Percentiles rank a stretch among this genome's conserved stretches.
phyloP scores from a whole-genome alignment of 2,888 invertebrate genomes.

The Tachina fera region DNA sequence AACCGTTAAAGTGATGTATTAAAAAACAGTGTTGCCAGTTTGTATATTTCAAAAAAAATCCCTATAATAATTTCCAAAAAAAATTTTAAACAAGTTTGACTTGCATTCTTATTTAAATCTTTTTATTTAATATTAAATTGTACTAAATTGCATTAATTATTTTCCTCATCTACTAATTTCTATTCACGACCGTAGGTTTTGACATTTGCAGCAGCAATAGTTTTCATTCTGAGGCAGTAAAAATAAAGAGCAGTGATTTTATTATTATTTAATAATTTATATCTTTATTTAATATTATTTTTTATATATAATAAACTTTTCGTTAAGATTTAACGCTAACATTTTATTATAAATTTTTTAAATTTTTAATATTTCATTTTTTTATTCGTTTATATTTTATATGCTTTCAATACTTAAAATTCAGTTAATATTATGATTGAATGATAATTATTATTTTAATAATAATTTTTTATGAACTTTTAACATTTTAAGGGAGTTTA shows the following conservation, averaged over 20 bases:
- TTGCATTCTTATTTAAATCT: too few species aligned
- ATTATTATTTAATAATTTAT: constrained; percentile 54
- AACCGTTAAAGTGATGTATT: too few species aligned
- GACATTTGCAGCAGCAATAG: too few species aligned
- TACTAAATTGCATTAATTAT: too few species aligned
- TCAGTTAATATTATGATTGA: constrained; percentile 44
- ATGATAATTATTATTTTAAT: constrained; percentile 13
- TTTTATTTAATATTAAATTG: too few species aligned
- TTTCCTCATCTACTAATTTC: too few species aligned
- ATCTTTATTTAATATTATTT: constrained; percentile 59
- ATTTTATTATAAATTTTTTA: constrained; percentile 60
- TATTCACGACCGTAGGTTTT: too few species aligned
- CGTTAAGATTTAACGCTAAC: constrained; percentile 67
- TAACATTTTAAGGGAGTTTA: constrained; percentile 23
- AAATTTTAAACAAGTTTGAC: too few species aligned
- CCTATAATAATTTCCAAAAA: too few species aligned
- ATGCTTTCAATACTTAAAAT: constrained; percentile 25
- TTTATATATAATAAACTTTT: constrained; percentile 32
- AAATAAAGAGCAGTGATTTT: background rate
- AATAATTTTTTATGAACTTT: background rate
- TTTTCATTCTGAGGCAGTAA: background rate
- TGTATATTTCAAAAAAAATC: too few species aligned
- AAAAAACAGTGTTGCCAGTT: too few species aligned
- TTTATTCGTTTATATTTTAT: constrained; percentile 7
- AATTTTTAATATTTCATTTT: constrained; percentile 42